Conservation (phyloP, 2,113 vertebrate genomes). For the Taxidea taxus region DNA sequence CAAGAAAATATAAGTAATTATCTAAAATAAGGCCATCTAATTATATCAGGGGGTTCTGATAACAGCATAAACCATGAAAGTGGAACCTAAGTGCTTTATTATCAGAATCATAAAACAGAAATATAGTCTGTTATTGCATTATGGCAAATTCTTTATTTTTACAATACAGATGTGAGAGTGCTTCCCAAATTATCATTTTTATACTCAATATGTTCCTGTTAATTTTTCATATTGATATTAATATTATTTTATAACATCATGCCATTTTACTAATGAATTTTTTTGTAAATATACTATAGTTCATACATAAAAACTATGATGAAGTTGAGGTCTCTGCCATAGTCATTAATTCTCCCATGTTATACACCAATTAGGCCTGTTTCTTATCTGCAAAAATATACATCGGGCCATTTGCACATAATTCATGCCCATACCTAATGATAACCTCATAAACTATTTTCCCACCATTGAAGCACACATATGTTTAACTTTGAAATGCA, state of each 20-base stretch:
- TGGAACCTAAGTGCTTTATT: conserved; percentile 69
- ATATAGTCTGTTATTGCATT: conserved; percentile 50
- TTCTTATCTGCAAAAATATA: conserved; percentile 42
- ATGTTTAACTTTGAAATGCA: conserved; percentile 54
- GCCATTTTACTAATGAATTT: conserved; percentile 20
- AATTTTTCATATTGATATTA: conserved; percentile 60
- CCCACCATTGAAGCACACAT: conserved; percentile 34
- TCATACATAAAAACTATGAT: conserved; percentile 20
- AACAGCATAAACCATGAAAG: conserved; percentile 66
- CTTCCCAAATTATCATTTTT: conserved; percentile 62
- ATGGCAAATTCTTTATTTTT: conserved; percentile 66
- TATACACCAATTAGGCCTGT: conserved; percentile 2
- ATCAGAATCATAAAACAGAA: conserved; percentile 67
- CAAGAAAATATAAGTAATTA: conserved; percentile 74
- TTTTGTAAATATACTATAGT: neutral
- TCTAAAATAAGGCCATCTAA: conserved; percentile 72
- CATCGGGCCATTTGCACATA: neutral
- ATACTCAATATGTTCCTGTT: conserved; percentile 35
- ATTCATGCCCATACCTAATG: conserved; percentile 27
- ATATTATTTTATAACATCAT: conserved; percentile 54
- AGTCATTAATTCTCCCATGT: conserved; percentile 43
- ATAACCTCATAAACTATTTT: conserved; percentile 48
- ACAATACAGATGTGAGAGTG: conserved; percentile 43
- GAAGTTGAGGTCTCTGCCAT: neutral
- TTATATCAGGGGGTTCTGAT: conserved; percentile 64